Conservation (phyloP, 2,888 invertebrate species). For the Thelaira solivaga region DNA sequence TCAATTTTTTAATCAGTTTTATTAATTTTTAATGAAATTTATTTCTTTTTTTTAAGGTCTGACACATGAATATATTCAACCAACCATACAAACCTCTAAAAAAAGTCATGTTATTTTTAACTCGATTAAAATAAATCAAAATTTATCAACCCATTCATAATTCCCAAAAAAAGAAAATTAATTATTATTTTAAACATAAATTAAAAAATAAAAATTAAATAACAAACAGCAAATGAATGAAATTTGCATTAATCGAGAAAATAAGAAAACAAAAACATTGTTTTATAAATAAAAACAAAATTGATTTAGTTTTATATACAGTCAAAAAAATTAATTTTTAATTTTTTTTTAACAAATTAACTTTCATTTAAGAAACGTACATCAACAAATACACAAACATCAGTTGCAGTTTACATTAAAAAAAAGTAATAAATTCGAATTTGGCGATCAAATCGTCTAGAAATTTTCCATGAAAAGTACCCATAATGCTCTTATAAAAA, state of each 20-base stretch:
- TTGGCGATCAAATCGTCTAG: too few relatives aligned
- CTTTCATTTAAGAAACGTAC: too few relatives aligned
- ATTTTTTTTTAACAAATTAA: slow-evolving; percentile 1
- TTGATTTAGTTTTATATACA: slow-evolving; percentile 12
- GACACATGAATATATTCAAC: slow-evolving; percentile 65
- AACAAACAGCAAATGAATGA: slow-evolving; percentile 41
- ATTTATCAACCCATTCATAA: slow-evolving; percentile 44
- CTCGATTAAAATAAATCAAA: slow-evolving; percentile 52
- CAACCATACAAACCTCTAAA: slow-evolving; percentile 59
- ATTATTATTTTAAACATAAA: too few relatives aligned
- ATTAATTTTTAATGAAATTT: not conserved
- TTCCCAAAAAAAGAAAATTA: slow-evolving; percentile 30
- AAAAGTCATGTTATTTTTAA: slow-evolving; percentile 64
- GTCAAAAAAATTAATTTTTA: slow-evolving; percentile 15
- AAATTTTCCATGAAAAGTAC: too few relatives aligned
- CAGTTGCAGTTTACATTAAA: not conserved
- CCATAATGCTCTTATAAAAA: too few relatives aligned
- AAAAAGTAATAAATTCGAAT: too few relatives aligned
- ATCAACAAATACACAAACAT: not conserved
- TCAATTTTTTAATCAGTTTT: not conserved
- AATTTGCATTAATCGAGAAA: slow-evolving; percentile 20
- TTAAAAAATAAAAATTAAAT: slow-evolving; percentile 32
- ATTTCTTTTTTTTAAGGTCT: slow-evolving; percentile 60
- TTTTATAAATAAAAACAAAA: slow-evolving; percentile 37
- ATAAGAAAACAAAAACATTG: slow-evolving; percentile 9